Evolutionary conservation across 2,888 invertebrate species (phyloP), one percentile per base, ranked within the genome.

Genomic region (Lochmaea capreae): DNA sequence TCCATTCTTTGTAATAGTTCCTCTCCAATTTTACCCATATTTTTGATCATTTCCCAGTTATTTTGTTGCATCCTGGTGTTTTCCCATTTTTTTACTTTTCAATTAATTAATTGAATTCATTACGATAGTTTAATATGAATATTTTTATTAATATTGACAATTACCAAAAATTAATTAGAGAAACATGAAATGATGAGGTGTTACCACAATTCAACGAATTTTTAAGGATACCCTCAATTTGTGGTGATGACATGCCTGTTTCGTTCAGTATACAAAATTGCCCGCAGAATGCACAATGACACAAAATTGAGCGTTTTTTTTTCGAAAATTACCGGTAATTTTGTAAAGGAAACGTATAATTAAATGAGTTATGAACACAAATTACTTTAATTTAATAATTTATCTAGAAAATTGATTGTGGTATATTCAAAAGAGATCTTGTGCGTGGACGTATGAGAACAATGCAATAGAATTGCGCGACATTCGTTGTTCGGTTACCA

Each of bases 301-400:
- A 68, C 59, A 61, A 68, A 61, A 42, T 22, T 22, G 26, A 39
- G 46, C 14, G 57, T 62, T 46, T 68, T 68, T 46, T 69, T 26
- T 26, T 58, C 18, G 12, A 59, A 68, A 68, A 69, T 62, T 63
- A 62, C 14, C 26, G n/a, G 65, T 46, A 72, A 72, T 72, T 71
- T 71, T 46, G 67, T 69, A 73, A 54, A 73, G 76, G 76, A 76
- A 73, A 71, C 73, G 26, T 57, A 71, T 73, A 67, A 76, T 76
- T 76, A 76, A 73, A 67, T 62, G 76, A 76, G 71, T 76, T 73
- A 76, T 65, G 62, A 65, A 65, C 68, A 71, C 71, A 62, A 61
- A 76, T 73, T 67, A 65, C 42, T 67, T 67, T 63, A 73, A 76
- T 73, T 73, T 65, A 73, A 76, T 67, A 73, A 73, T 76, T 63